Base-by-base conservation (phyloP, 2,797 vertebrate species). In the Schizopygopsis pylzovi region DNA sequence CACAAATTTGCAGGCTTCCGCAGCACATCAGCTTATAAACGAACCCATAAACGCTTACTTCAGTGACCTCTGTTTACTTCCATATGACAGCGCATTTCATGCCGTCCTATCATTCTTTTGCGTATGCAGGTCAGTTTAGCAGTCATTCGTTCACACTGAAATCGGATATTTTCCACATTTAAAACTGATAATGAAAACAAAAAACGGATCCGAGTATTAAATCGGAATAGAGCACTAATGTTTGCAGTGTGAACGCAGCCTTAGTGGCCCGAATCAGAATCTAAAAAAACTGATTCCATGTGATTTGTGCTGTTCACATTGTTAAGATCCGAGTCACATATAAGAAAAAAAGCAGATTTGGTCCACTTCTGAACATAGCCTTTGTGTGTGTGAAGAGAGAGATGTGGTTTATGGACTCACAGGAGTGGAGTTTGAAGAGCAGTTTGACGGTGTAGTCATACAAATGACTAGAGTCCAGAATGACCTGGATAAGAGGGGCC, bases 371-470 rank as follows among this genome's bases (percentile, higher is more conserved):
- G 49, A 16, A 16, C 15, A 49, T 49, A 4, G 49, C 25, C 61
- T 65, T 65, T 33, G 76, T 65, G 43, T 49, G 54, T 84, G 47
- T 72, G 70, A 70, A 81, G 37, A 79, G 59, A 71, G 22, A 54
- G 12, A 41, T 75, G 33, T 79, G 59, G 15, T 67, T 18, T 20
- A 22, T 49, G 59, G 71, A 97, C 98, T 98, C 92, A 99, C 98
- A 99, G 89, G 98, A 99, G 90, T 99, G 98, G 39, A 99, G 97
- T 90, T 99, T 99, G 93, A 99, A 99, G 90, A 99, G 97, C 80
- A 99, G 96, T 91, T 98, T 99, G 91, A 99, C 98, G 0, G 97
- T 98, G 93, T 99, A 99, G 93, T 99, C 98, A 0, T 99, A 99
- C 90, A 99, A 96, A 91, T 99, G 97, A 95, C 98, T 99, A 94